Base-by-base conservation (phyloP, 1,140 invertebrate species). In the Harpegnathos saltator region DNA sequence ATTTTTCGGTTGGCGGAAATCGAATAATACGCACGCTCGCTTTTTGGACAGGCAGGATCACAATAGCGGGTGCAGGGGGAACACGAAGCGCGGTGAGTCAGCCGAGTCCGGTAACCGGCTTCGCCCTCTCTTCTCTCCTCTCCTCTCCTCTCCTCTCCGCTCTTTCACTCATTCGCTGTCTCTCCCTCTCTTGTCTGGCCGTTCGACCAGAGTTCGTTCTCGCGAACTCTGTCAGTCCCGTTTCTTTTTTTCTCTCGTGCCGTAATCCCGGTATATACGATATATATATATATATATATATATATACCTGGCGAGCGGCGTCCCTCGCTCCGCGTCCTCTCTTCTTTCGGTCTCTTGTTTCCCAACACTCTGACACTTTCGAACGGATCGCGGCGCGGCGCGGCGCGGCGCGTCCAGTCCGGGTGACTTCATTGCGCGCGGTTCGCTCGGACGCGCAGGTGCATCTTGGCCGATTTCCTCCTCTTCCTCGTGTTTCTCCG, bases 351-450 rank as follows among this genome's bases (percentile, higher is more conserved):
- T 14, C 82, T 59, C 85, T 50, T 52, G 38, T 87, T 87, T 84
- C 85, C 50, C 85, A 85, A 77, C 71, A 62, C 81, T 86, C 80
- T 78, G 77, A 87, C 81, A 87, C 86, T 87, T 87, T 83, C 72
- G 50, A 84, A 82, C 68, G 81, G 73, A 74, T 84, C 86, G 72
- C 24, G 69, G 82, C 29, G 29, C 5, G 38, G n/a, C n/a, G n/a
- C n/a, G n/a, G n/a, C 7, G 54, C 84, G 83, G 68, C 69, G 58
- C 17, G 50, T 33, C 29, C 29, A 26, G 17, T 78, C 74, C 54
- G 2, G 63, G 50, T 56, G 68, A 87, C 85, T 84, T 84, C 73
- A 80, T 83, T 83, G 81, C 81, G 58, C 54, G 56, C 73, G 73
- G 81, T 68, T 86, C 56, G 61, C 56, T 84, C 66, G 66, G 15